phyloP scores from a whole-genome alignment of 2,888 invertebrate genomes.

The Hirtodrosophila cameraria region DNA sequence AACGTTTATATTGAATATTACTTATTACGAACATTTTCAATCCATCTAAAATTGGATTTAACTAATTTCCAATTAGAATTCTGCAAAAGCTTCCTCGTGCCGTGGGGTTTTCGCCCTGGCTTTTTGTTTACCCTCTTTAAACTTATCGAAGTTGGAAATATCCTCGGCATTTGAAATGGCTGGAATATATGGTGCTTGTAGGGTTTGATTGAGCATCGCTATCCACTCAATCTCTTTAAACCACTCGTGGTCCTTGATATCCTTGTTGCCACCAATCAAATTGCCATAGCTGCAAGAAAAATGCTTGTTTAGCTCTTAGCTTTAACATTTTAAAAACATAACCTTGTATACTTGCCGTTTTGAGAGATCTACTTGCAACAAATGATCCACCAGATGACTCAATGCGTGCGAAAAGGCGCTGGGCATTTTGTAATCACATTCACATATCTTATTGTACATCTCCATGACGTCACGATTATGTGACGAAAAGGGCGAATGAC shows the following conservation, averaged over 20 bases:
- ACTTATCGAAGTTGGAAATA: constrained; percentile 87
- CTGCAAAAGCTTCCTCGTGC: constrained; percentile 73
- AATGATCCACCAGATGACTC: constrained; percentile 92
- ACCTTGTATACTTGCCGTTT: constrained; percentile 86
- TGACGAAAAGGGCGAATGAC: constrained; percentile 94
- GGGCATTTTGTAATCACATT: constrained; percentile 94
- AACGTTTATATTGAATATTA: too few species aligned
- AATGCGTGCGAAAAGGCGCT: constrained; percentile 92
- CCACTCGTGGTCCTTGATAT: constrained; percentile 96
- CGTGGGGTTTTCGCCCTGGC: constrained; percentile 67
- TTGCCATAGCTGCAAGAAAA: constrained; percentile 91
- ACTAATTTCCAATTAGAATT: too few species aligned
- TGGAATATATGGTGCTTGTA: constrained; percentile 87
- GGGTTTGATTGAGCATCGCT: constrained; percentile 90
- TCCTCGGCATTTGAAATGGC: constrained; percentile 86
- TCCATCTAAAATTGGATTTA: too few species aligned
- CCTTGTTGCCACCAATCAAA: constrained; percentile 92
- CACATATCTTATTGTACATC: constrained; percentile 97
- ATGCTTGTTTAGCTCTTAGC: too few species aligned
- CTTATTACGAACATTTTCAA: too few species aligned
- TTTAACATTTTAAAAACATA: too few species aligned
- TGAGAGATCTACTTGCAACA: constrained; percentile 92
- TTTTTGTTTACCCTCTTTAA: constrained; percentile 43
- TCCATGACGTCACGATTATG: constrained; percentile 92
- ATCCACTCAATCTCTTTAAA: constrained; percentile 93